A percentile compares a stretch with the other conserved stretches of the same genome.
Evolutionary conservation across 2,113 vertebrate genomes (phyloP).

Genomic region (Pungitius pungitius): DNA sequence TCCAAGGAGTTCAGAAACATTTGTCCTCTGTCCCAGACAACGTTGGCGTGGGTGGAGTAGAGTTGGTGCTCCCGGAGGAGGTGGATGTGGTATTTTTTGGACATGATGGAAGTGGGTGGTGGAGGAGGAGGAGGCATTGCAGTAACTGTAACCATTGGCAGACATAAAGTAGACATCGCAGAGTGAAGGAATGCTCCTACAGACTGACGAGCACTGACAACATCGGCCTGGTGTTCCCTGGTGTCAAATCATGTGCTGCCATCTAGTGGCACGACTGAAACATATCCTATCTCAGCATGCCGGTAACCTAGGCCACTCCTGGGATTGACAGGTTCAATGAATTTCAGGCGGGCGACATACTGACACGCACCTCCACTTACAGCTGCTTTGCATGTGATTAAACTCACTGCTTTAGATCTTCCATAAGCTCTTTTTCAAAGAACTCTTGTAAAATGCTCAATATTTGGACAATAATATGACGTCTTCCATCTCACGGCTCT

Average conservation of each 20-base stretch:
- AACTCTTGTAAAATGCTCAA: no score
- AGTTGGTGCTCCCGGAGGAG: neutral
- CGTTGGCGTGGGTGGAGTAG: neutral
- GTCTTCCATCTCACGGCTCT: no score
- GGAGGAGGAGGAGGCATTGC: neutral
- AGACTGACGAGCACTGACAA: neutral
- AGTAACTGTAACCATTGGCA: neutral
- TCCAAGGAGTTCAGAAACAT: neutral
- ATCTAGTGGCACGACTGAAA: constrained; percentile 46
- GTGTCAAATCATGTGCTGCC: constrained; percentile 28
- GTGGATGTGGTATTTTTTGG: neutral
- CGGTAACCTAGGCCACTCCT: neutral
- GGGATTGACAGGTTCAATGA: neutral
- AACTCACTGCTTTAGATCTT: neutral
- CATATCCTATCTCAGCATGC: neutral
- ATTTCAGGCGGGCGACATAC: no score
- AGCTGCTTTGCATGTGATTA: no score
- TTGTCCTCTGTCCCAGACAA: neutral
- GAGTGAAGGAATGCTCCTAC: neutral
- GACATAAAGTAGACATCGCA: neutral
- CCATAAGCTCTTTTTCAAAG: neutral
- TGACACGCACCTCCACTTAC: neutral
- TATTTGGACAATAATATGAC: no score
- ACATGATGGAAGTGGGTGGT: neutral
- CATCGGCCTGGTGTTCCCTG: neutral